These are phyloP conservation scores for Petrocephalus sullivani DNA, from an alignment of 2,797 vertebrate species.

Conservation along the genomic window DNA sequence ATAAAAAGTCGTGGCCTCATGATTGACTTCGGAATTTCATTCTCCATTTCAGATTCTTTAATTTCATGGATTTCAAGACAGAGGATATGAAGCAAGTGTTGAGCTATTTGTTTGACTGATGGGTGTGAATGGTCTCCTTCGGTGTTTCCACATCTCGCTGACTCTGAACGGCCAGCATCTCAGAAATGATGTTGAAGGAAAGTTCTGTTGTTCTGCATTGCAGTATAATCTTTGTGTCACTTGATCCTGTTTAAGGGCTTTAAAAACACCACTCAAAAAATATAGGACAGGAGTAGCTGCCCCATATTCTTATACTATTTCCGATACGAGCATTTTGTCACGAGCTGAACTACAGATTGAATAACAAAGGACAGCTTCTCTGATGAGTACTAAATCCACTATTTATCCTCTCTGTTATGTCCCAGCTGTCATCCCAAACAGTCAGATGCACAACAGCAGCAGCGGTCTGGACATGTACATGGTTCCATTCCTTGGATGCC, in stretches of 20 bases:
- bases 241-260: not conserved
- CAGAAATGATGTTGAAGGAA: no score
- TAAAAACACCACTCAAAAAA: not conserved
- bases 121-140: not conserved
- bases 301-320: not conserved
- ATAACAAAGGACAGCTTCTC: not conserved
- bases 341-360: not conserved
- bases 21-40: not conserved
- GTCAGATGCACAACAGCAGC: not conserved
- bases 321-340: not conserved
- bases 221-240: not conserved
- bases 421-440: not conserved
- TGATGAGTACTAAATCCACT: not conserved
- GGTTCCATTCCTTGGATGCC: not conserved
- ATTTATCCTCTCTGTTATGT: not conserved
- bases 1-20: not conserved
- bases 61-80: not conserved
- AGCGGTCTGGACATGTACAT: not conserved
- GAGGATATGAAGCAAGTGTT: not conserved
- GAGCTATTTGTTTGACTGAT: not conserved
- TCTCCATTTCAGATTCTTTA: not conserved
- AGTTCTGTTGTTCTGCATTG: no score
- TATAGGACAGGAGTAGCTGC: not conserved
- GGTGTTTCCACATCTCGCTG: not conserved
- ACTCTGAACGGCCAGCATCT: not conserved